Percentiles rank a stretch among this genome's conserved stretches.
Conservation (phyloP, 2,113 vertebrate genomes). For the Zosterops hypoxanthus region DNA sequence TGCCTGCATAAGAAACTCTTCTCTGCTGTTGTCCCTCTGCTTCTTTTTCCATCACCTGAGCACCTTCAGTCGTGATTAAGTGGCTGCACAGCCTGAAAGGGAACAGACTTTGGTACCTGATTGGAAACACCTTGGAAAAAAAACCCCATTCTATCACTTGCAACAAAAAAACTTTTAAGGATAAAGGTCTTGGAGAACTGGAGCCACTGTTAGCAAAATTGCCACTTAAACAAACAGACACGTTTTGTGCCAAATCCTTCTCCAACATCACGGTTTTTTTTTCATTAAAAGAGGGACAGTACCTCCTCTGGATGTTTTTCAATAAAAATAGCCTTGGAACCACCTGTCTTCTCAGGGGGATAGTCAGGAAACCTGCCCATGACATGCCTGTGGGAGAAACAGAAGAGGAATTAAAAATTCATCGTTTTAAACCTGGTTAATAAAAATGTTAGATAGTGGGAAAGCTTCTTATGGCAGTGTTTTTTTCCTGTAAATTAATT, state of each 20-base stretch:
- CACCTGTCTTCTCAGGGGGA: slow-evolving; percentile 76
- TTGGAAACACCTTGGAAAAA: background rate
- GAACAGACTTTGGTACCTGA: background rate
- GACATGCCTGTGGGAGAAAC: slow-evolving; percentile 73
- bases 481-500: background rate
- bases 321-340: slow-evolving; percentile 78
- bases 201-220: background rate
- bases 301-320: slow-evolving; percentile 85
- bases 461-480: background rate
- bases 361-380: slow-evolving; percentile 83
- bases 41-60: background rate
- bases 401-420: background rate
- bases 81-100: background rate
- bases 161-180: background rate
- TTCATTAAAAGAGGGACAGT: background rate
- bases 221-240: background rate
- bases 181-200: background rate
- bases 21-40: background rate
- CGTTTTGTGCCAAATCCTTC: background rate
- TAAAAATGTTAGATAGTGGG: background rate
- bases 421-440: rapidly evolving
- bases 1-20: background rate
- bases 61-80: background rate
- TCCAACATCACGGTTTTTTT: rapidly evolving
- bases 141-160: background rate